Base-by-base conservation (phyloP, 2,888 invertebrate genomes). In the Lobophora halterata region DNA sequence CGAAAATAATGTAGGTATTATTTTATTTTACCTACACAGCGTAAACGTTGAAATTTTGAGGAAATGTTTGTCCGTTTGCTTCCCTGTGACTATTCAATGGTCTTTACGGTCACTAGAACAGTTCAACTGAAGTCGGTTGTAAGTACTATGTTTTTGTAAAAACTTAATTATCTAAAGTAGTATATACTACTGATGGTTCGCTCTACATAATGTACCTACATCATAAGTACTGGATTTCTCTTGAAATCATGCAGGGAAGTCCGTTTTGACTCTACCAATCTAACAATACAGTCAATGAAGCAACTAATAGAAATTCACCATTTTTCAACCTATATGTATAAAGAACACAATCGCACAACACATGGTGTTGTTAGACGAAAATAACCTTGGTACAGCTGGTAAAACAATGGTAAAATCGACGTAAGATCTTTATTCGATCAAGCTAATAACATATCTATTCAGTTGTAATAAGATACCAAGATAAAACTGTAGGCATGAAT, bases 331-430 rank as follows among this genome's bases (percentile, higher is more conserved):
- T n/a, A n/a, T n/a, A n/a, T n/a, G n/a, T 44, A 45, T 49, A 52
- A 49, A 36, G 52, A 40, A 21, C 21, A 59, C 31, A 49, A 44
- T 56, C 31, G 38, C 13, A 23, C 43, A 43, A 40, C 38, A 35
- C 14, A n/a, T 13, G 24, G 28, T 31, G 38, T 29, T 32, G 30
- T 36, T 34, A 31, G 43, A 52, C 41, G 47, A 48, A 48, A 39
- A 41, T 43, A 54, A 42, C 56, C 54, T 54, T 54, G 57, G 52
- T 47, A 30, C 36, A 37, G 5, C 24, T n/a, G 21, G 11, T 5
- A 10, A 27, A 36, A 48, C 41, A 39, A 38, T 43, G 34, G 8
- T 37, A 33, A 30, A n/a, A 18, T 30, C 20, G 18, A 26, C 18
- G 6, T 32, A 30, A 16, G n/a, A 41, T 29, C 42, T 5, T 10